These are phyloP conservation scores for Drosophila aff. DNA, from an alignment of 1,140 invertebrate genomes.

Conservation along the genomic window DNA sequence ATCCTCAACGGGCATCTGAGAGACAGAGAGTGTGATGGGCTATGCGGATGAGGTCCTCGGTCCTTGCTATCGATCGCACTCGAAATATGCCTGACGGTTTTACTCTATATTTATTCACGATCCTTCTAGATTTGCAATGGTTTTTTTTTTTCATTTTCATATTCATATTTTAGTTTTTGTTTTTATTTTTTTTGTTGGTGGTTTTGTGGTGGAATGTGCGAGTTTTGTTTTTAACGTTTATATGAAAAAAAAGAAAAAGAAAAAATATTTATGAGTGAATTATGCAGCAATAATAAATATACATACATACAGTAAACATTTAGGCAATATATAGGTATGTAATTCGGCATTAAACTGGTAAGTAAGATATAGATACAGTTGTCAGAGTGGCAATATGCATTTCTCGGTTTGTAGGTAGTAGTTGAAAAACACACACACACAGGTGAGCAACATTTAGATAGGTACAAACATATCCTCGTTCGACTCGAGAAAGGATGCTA, in stretches of 20 bases:
- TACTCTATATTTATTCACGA: conserved; percentile 41
- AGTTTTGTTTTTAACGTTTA: conserved; percentile 73
- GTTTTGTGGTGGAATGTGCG: conserved; percentile 82
- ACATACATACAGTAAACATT: conserved; percentile 83
- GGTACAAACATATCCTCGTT: conserved; percentile 40
- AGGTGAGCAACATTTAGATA: conserved; percentile 58
- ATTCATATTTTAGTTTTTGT: conserved; percentile 23
- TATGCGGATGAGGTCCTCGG: conserved; percentile 38
- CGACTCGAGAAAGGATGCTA: conserved; percentile 11
- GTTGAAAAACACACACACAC: conserved; percentile 48
- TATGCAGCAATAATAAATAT: conserved; percentile 84
- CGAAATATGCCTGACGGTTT: conserved; percentile 41
- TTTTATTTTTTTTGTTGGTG: conserved; percentile 34
- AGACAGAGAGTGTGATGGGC: conserved; percentile 22
- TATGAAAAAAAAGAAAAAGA: conserved; percentile 82
- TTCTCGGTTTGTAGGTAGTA: conserved; percentile 25
- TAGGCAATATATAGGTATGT: conserved; percentile 73
- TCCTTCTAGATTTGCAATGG: conserved; percentile 61
- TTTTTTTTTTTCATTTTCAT: conserved; percentile 23
- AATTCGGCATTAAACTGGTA: conserved; percentile 38
- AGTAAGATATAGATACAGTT: conserved; percentile 46
- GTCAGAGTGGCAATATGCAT: conserved; percentile 54
- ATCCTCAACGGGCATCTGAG: conserved; percentile 68
- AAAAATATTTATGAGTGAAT: conserved; percentile 84
- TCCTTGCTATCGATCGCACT: conserved; percentile 54